phyloP scores from a whole-genome alignment of 2,888 invertebrate species.

The Leucania comma region DNA sequence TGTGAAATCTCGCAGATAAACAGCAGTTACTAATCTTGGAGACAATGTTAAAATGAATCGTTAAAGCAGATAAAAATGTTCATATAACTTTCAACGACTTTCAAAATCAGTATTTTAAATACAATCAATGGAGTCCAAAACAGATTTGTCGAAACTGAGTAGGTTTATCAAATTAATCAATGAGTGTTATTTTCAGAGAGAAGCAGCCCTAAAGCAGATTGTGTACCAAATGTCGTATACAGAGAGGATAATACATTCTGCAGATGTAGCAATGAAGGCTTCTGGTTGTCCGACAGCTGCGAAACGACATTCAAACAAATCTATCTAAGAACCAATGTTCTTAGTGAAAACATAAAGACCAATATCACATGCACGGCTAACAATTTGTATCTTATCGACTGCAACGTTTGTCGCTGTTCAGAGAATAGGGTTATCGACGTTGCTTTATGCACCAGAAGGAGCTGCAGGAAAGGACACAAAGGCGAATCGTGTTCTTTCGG shows the following conservation, averaged over 20 bases:
- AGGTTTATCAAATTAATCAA: neutral
- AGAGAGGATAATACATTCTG: slow-evolving; percentile 70
- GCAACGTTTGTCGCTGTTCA: slow-evolving; percentile 77
- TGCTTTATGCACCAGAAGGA: slow-evolving; percentile 71
- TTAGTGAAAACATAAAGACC: slow-evolving; percentile 52
- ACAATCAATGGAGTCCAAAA: neutral
- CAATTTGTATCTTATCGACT: slow-evolving; percentile 72
- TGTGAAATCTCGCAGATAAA: neutral
- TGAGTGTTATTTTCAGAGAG: slow-evolving; percentile 46
- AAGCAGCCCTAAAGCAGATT: slow-evolving; percentile 50
- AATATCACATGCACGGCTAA: slow-evolving; percentile 70
- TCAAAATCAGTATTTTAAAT: neutral
- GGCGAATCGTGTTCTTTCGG: slow-evolving; percentile 71
- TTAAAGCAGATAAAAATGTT: neutral
- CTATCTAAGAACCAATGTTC: slow-evolving; percentile 40
- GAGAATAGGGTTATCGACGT: slow-evolving; percentile 61
- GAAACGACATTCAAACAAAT: slow-evolving; percentile 66
- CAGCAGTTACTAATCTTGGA: too few species aligned
- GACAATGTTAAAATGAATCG: neutral
- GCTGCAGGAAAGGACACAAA: slow-evolving; percentile 69
- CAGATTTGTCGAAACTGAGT: neutral
- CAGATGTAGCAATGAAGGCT: slow-evolving; percentile 70
- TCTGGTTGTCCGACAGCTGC: slow-evolving; percentile 75
- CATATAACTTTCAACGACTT: too few species aligned
- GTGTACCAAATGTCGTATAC: slow-evolving; percentile 68